Conservation (phyloP, 2,888 invertebrate genomes). For the Sycophila texana region DNA sequence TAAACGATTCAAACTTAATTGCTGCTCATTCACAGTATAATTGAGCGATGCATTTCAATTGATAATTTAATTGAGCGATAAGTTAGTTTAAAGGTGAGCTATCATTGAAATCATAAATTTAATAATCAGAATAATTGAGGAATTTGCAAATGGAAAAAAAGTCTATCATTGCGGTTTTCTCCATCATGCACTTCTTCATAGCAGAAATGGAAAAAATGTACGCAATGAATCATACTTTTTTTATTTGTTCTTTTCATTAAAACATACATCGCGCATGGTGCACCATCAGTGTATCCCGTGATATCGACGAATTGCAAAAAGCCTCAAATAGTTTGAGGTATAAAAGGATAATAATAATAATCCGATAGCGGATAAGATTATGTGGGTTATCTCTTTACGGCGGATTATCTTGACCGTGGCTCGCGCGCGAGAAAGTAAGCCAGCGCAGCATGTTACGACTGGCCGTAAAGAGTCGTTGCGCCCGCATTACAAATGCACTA, state of each 20-base stretch:
- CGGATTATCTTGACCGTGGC: conserved; percentile 48
- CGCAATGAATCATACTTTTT: too few species aligned
- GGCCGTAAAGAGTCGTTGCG: conserved; percentile 23
- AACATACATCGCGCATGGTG: too few species aligned
- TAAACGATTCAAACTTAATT: conserved; percentile 11
- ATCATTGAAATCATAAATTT: conserved; percentile 18
- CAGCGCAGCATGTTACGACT: conserved; percentile 35
- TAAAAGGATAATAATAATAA: too few species aligned
- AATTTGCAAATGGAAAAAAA: background rate
- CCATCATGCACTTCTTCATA: background rate
- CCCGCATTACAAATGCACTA: conserved; percentile 7
- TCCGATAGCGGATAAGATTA: background rate
- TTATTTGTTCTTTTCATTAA: too few species aligned
- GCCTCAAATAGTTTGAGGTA: too few species aligned
- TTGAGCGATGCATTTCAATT: conserved; percentile 18
- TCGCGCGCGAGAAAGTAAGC: conserved; percentile 39
- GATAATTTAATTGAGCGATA: conserved; percentile 18
- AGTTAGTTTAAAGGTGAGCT: background rate
- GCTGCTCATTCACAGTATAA: background rate
- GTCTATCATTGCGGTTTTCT: background rate
- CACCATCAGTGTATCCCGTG: too few species aligned
- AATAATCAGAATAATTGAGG: conserved; percentile 24
- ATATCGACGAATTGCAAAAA: too few species aligned
- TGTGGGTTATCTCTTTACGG: conserved; percentile 37
- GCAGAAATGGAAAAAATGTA: too few species aligned